Evolutionary conservation across 2,888 invertebrate species (phyloP).

Genomic region (Diadegma fenestrale): DNA sequence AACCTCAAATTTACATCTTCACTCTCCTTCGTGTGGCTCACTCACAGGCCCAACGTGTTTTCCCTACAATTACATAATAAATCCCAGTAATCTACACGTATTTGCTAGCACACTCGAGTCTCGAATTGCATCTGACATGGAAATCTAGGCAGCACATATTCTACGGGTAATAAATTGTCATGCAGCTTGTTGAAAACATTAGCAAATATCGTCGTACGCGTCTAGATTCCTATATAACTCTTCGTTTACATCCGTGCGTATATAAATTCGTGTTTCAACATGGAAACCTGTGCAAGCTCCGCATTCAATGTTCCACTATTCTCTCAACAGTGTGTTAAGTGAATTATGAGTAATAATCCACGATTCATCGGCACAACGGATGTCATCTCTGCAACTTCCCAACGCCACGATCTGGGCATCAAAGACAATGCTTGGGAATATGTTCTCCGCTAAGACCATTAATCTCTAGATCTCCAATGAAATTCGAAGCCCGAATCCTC

Average conservation of each 20-base stretch:
- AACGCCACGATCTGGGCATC: not conserved
- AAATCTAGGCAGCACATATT: constrained; percentile 15
- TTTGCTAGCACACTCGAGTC: constrained; percentile 15
- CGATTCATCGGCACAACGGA: not conserved
- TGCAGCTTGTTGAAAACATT: constrained; percentile 32
- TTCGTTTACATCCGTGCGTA: not conserved
- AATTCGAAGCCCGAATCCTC: not conserved
- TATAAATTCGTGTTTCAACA: not conserved
- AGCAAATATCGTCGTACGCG: constrained; percentile 17
- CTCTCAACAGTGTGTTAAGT: not conserved
- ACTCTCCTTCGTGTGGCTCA: constrained; percentile 5
- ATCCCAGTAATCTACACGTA: constrained; percentile 26
- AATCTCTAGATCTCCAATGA: not conserved
- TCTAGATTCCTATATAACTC: constrained; percentile 2
- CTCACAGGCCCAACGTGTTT: constrained; percentile 38
- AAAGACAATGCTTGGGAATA: not conserved
- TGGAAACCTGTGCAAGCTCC: not conserved
- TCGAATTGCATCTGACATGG: constrained; percentile 29
- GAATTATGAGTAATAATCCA: not conserved
- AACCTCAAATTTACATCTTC: constrained; percentile 36
- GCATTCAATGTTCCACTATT: not conserved
- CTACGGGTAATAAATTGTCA: constrained; percentile 17
- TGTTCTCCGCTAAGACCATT: not conserved
- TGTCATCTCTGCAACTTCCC: not conserved
- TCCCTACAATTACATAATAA: constrained; percentile 46